Conservation (phyloP, 2,113 vertebrate species). For the Pao palembangensis region DNA sequence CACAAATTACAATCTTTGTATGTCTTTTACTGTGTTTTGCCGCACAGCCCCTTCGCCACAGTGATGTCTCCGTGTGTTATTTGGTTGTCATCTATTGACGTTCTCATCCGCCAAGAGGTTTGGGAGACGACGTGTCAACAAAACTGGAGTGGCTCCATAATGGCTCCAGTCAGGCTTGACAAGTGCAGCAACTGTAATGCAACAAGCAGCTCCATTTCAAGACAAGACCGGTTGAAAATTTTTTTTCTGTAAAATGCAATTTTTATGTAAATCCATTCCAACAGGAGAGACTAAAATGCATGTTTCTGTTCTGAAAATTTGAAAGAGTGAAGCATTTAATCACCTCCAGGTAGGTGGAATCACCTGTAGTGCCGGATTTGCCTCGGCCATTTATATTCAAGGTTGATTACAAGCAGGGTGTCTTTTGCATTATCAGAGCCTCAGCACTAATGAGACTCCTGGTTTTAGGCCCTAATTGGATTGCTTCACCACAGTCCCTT, state of each 20-base stretch:
- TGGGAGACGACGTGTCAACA: background rate
- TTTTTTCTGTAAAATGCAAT: constrained; percentile 1
- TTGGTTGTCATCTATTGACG: background rate
- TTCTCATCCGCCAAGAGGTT: background rate
- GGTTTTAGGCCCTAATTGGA: constrained; percentile 78
- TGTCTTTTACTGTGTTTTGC: background rate
- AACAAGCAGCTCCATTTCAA: no score
- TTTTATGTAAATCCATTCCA: background rate
- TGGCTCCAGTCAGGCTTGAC: background rate
- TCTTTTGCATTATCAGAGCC: constrained; percentile 78
- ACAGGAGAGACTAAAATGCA: background rate
- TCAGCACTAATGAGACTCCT: constrained; percentile 75
- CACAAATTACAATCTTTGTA: background rate
- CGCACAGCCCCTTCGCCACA: background rate
- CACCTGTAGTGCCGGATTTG: constrained; percentile 63
- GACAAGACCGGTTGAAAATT: no score
- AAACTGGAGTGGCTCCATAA: background rate
- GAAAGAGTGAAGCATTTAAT: constrained; percentile 46
- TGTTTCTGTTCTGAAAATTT: constrained; percentile 35
- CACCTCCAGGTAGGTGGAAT: constrained; percentile 54
- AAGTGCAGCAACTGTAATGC: background rate
- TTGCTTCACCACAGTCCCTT: constrained; percentile 75
- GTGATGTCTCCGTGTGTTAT: background rate
- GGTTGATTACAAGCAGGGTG: constrained; percentile 66
- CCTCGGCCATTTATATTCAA: constrained; percentile 72